Conservation (phyloP, 2,797 vertebrate genomes). For the Rhinella marina region DNA sequence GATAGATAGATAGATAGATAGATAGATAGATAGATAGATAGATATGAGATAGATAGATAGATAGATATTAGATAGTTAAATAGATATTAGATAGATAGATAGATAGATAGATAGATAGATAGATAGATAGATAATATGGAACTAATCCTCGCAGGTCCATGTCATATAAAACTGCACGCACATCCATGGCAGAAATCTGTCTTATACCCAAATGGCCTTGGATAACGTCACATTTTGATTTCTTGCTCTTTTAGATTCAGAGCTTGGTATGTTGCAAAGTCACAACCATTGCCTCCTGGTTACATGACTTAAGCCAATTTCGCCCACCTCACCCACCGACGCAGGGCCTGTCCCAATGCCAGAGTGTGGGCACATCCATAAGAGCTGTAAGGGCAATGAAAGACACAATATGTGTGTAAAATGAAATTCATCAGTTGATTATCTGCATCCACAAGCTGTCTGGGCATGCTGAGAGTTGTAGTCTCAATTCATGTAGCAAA, state of each 20-base stretch:
- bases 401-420: neutral
- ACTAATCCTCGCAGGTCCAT: neutral
- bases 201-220: too few species aligned
- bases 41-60: too few species aligned
- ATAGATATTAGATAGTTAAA: too few species aligned
- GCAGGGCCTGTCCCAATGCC: slow-evolving; percentile 3
- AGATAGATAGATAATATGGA: too few species aligned
- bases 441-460: neutral
- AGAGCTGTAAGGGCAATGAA: neutral
- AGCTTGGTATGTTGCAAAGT: neutral
- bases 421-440: neutral
- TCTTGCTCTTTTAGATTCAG: neutral
- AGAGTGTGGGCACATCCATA: neutral
- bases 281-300: neutral
- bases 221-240: neutral
- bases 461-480: neutral
- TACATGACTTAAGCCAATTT: neutral
- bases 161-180: too few species aligned
- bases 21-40: too few species aligned
- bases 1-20: too few species aligned
- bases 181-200: too few species aligned
- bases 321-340: slow-evolving; percentile 4
- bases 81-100: too few species aligned
- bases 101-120: too few species aligned
- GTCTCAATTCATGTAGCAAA: neutral